phyloP scores from a whole-genome alignment of 1,140 invertebrate species.

The Armadillidium nasatum region DNA sequence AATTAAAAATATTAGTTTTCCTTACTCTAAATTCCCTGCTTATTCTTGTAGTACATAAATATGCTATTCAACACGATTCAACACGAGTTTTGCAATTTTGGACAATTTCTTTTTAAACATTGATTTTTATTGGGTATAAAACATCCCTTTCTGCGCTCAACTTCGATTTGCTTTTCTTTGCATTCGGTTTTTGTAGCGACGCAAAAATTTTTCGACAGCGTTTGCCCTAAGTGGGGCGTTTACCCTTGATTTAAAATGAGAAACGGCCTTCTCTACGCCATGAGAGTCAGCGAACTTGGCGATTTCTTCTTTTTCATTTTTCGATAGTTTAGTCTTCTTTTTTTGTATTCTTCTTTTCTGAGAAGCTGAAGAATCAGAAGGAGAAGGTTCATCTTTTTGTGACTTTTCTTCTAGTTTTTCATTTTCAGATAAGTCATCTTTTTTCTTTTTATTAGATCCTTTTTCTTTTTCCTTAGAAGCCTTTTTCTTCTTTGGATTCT shows the following conservation, averaged over 20 bases:
- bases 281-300: not conserved
- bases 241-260: not conserved
- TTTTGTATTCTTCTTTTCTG: not conserved
- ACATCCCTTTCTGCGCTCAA: not conserved
- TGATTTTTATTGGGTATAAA: too few relatives aligned
- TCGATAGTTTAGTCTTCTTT: not conserved
- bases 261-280: not conserved
- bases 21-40: too few relatives aligned
- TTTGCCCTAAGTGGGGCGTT: not conserved
- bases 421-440: not conserved
- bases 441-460: not conserved
- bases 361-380: not conserved
- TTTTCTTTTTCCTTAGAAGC: not conserved
- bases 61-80: too few relatives aligned
- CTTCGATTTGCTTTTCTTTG: not conserved
- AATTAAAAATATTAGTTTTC: too few relatives aligned
- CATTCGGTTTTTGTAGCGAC: not conserved
- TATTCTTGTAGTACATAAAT: too few relatives aligned
- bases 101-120: too few relatives aligned
- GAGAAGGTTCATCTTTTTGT: not conserved
- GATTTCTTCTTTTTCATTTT: not conserved
- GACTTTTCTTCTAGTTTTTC: not conserved
- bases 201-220: not conserved
- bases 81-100: too few relatives aligned
- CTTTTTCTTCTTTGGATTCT: not conserved